Base-by-base conservation (phyloP, 2,113 vertebrate species). In the Actenoides hombroni region DNA sequence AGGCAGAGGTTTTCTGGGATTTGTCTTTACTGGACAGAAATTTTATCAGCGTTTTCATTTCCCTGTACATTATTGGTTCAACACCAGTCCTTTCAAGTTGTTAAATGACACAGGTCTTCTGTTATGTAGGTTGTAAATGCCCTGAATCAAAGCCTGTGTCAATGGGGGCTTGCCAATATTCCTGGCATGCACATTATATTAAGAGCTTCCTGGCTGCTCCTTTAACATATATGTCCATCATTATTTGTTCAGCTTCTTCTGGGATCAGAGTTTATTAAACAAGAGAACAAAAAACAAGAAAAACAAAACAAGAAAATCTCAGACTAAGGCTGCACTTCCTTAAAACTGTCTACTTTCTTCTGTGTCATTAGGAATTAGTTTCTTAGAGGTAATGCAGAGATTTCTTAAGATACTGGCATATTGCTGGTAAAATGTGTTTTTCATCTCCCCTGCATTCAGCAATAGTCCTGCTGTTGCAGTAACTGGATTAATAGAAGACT, bases 171-270 rank as follows among this genome's bases (percentile, higher is more conserved):
- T 89, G 53, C 89, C 83, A 92, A 81, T 95, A 88, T 83, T 70
- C 59, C 56, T 93, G 37, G 60, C 29, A 86, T 75, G 73, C 21
- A 82, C 26, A 42, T 74, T 92, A 75, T 46, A 94, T 29, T 81
- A 73, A 88, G 79, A 81, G 19, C 12, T 78, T 89, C 91, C 77
- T 71, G 77, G 33, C 20, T 82, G 73, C 61, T 96, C 40, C 44
- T 94, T 84, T 91, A 95, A 71, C 74, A 75, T 84, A 56, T 33
- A 82, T 0, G 2, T 73, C 83, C 39, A 76, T 65, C 57, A 68
- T 56, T 81, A 86, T 78, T 95, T 95, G 46, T 91, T 82, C 69
- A 86, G 61, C 26, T 91, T 81, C 63, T 76, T 76, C 56, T 91
- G 60, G 29, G 39, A 92, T 78, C 49, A 76, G 65, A 91, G n/a